Evolutionary conservation across 1,140 invertebrate genomes (phyloP).

Genomic region (Lucilia sericata): DNA sequence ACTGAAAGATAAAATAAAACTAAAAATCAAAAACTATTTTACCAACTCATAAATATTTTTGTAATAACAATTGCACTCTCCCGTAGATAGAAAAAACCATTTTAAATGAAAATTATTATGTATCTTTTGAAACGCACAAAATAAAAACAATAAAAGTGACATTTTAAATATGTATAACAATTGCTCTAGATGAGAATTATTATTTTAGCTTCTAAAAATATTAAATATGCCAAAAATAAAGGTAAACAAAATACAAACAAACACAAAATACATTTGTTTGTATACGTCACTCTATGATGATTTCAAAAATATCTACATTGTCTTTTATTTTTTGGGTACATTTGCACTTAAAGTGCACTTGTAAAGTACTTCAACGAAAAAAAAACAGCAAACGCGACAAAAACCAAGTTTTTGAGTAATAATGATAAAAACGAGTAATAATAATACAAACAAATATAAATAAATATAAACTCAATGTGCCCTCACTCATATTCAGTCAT

Average conservation of each 20-base stretch:
- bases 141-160: no score
- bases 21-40: no score
- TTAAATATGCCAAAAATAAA: not conserved
- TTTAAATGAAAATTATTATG: no score
- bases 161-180: no score
- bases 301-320: not conserved
- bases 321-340: constrained; percentile 37
- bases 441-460: no score
- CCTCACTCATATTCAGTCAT: constrained; percentile 12
- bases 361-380: constrained; percentile 37
- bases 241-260: not conserved
- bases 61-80: no score
- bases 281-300: not conserved
- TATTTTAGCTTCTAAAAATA: not conserved
- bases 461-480: not conserved
- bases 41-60: no score
- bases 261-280: not conserved
- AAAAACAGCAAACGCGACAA: not conserved
- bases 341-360: constrained; percentile 46
- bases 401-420: not conserved
- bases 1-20: no score
- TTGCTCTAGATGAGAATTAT: no score
- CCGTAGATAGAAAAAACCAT: no score
- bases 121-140: no score
- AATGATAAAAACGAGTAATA: not conserved